Conservation (phyloP, 2,113 vertebrate genomes). For the Percopsis transmontana region DNA sequence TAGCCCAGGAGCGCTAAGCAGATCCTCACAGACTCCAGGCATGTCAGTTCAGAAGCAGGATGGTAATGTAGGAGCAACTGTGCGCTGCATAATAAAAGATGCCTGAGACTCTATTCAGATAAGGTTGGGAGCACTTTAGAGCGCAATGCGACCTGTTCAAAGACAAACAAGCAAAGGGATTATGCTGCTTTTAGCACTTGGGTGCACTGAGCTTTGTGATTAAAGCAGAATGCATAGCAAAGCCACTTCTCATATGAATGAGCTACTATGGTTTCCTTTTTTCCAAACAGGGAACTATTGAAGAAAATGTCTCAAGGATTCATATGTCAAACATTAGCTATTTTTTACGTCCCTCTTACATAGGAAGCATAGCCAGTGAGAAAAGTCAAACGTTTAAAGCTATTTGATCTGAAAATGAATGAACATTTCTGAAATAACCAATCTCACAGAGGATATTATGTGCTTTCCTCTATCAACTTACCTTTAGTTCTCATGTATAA, state of each 20-base stretch:
- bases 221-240: constrained; percentile 35
- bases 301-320: constrained; percentile 46
- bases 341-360: constrained; percentile 17
- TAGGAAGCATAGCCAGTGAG: constrained; percentile 10
- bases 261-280: constrained; percentile 35
- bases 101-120: constrained; percentile 69
- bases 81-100: constrained; percentile 73
- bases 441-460: neutral
- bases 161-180: constrained; percentile 73
- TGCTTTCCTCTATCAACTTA: constrained; percentile 34
- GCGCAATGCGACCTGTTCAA: constrained; percentile 64
- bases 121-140: constrained; percentile 71
- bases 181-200: constrained; percentile 72
- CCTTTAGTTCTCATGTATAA: constrained; percentile 36
- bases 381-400: neutral
- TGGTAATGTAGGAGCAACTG: constrained; percentile 66
- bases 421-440: neutral
- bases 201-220: constrained; percentile 55
- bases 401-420: constrained; percentile 9
- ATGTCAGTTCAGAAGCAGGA: constrained; percentile 56
- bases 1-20: constrained; percentile 53
- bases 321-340: constrained; percentile 53
- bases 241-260: constrained; percentile 56
- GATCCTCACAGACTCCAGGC: constrained; percentile 58
- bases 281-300: constrained; percentile 24